Base-by-base conservation (phyloP, 2,113 vertebrate species). In the Catharus fuscescens region DNA sequence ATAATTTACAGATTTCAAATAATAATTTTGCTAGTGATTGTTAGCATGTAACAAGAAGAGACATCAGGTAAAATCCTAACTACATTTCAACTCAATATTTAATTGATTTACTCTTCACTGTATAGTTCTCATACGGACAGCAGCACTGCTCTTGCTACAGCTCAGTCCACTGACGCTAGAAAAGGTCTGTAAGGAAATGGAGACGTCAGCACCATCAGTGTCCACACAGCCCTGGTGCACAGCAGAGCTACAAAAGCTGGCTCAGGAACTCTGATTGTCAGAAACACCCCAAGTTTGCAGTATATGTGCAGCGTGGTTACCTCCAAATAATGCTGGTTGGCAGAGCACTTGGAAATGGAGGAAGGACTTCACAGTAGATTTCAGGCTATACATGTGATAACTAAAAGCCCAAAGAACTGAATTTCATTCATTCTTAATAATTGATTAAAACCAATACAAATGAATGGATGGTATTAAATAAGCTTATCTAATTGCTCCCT, bases 121-220 rank as follows among this genome's bases (percentile, higher is more conserved):
- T 31, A 38, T 0, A 3, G 16, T 66, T 4, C 0, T 34, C 56
- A 72, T 24, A 40, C 17, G 64, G 59, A 38, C 71, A 90, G 34
- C 40, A 73, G 9, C 9, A 47, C 50, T 66, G 26, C 29, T 72
- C 65, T 53, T 53, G 31, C 48, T 87, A 76, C 79, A 95, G 54
- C 87, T 73, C 36, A 26, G 47, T 66, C 91, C 76, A 70, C 4
- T 54, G 32, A 77, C 31, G 38, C 21, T 36, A 44, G 40, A 88
- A 92, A 50, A 78, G 26, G 25, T 52, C 45, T 88, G 42, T 48
- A 72, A 65, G 81, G 79, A 59, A 95, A 94, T 0, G 0, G 54
- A 73, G 34, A 20, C 34, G 81, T 97, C 96, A 96, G 93, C 95
- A 93, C 3, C 1, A 83, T 12, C 50, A 14, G 32, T 14, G 71